Conservation (phyloP, 1,140 invertebrate species). For the Mactra quadrangularis region DNA sequence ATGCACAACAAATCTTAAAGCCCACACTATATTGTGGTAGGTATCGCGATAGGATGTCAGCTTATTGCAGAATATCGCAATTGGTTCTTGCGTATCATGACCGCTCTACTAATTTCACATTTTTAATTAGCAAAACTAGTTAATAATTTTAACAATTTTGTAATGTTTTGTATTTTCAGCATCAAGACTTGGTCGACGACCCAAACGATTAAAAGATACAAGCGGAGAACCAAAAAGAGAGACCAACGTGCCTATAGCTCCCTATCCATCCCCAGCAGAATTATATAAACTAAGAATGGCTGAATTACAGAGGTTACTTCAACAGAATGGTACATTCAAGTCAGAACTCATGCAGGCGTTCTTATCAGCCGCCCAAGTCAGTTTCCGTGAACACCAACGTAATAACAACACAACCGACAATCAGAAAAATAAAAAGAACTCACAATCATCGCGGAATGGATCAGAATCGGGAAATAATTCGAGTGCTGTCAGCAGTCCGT, state of each 20-base stretch:
- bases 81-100: no score
- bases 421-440: conserved; percentile 51
- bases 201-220: conserved; percentile 82
- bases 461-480: conserved; percentile 18
- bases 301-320: conserved; percentile 79
- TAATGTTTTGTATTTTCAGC: conserved; percentile 75
- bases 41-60: no score
- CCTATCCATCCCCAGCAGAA: conserved; percentile 77
- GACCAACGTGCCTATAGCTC: conserved; percentile 77
- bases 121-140: no score
- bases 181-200: conserved; percentile 82
- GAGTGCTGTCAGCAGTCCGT: conserved; percentile 39
- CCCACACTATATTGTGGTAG: no score
- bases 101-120: no score
- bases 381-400: conserved; percentile 77
- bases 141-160: no score
- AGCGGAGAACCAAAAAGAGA: conserved; percentile 67
- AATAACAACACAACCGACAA: conserved; percentile 59
- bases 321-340: conserved; percentile 78
- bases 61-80: no score
- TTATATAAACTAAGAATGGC: conserved; percentile 78
- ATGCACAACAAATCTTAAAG: no score
- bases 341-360: conserved; percentile 80
- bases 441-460: background rate
- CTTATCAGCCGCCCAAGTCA: conserved; percentile 76